Percentiles rank a stretch among this genome's conserved stretches.
Evolutionary conservation across 2,113 vertebrate species (phyloP).

Genomic region (Sula dactylatra): DNA sequence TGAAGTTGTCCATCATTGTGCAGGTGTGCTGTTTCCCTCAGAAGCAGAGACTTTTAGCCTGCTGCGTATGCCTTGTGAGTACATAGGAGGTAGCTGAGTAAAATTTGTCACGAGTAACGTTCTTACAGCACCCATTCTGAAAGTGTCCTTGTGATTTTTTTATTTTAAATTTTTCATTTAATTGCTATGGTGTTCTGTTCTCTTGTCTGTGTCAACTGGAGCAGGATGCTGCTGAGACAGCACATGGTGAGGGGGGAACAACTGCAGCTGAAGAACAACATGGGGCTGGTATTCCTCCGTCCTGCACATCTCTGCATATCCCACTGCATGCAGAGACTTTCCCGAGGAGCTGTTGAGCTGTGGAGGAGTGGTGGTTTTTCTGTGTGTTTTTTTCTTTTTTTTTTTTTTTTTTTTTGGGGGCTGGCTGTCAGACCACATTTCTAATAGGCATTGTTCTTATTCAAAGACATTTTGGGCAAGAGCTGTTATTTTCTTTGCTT

Average conservation of each 20-base stretch:
- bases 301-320: neutral
- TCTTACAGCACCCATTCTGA: neutral
- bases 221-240: neutral
- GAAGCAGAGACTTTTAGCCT: neutral
- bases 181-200: neutral
- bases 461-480: neutral
- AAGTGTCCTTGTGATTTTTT: neutral
- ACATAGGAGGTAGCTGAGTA: neutral
- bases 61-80: neutral
- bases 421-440: neutral
- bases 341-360: neutral
- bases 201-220: neutral
- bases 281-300: neutral
- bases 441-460: neutral
- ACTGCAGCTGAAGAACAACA: neutral
- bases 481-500: neutral
- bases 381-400: neutral
- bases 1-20: neutral
- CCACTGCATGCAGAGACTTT: neutral
- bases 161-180: neutral
- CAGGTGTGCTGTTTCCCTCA: neutral
- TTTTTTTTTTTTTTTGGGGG: neutral
- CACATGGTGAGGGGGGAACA: neutral
- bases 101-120: neutral
- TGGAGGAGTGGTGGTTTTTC: neutral